Evolutionary conservation across 1,140 invertebrate species (phyloP).

Genomic region (Drosophila athabasca): DNA sequence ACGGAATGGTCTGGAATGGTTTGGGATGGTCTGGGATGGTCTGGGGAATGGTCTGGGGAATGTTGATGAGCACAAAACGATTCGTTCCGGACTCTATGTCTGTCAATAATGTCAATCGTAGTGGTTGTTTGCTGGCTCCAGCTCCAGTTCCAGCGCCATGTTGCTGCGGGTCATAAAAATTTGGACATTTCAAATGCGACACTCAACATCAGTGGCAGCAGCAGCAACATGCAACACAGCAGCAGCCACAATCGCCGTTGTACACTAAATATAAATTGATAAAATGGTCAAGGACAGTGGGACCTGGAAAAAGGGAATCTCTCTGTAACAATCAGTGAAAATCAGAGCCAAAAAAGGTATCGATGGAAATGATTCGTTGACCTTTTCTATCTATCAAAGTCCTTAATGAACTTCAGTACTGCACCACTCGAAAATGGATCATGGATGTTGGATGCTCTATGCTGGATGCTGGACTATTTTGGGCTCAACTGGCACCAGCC

Average conservation of each 20-base stretch:
- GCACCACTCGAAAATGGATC: no score
- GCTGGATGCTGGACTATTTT: no score
- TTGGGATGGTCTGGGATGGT: neutral
- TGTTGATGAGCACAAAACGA: conserved; percentile 40
- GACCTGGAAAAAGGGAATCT: no score
- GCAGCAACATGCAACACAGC: conserved; percentile 23
- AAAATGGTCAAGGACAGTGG: conserved; percentile 14
- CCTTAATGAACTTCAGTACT: no score
- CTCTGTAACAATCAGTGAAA: no score
- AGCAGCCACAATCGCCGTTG: conserved; percentile 5
- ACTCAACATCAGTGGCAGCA: conserved; percentile 11
- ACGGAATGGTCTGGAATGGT: neutral
- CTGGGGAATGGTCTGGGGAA: conserved; percentile 13
- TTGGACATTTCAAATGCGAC: conserved; percentile 64
- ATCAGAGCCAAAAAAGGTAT: no score
- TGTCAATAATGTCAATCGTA: conserved; percentile 74
- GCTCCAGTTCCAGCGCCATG: conserved; percentile 10
- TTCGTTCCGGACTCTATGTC: conserved; percentile 17
- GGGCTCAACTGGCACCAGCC: no score
- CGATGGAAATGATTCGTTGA: no score
- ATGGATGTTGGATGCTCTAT: no score
- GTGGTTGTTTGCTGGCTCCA: conserved; percentile 15
- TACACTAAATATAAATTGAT: conserved; percentile 46
- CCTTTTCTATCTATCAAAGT: no score
- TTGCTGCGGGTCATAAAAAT: conserved; percentile 56